These are phyloP conservation scores for Corythoichthys intestinalis DNA, from an alignment of 2,113 vertebrate genomes.

Conservation along the genomic window DNA sequence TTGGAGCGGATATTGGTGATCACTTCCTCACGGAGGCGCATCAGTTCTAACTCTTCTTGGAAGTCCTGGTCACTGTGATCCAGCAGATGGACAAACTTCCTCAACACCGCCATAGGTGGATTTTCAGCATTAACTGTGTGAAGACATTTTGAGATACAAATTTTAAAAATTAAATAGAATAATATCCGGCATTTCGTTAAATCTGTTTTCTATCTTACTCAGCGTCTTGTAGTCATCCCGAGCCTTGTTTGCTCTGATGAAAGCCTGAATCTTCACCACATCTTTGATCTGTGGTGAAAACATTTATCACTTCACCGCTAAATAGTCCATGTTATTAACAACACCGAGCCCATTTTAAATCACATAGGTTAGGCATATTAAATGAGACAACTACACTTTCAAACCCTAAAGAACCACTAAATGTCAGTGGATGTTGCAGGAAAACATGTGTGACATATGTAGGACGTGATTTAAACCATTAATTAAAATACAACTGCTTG, in stretches of 20 bases:
- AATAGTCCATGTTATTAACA: slow-evolving; percentile 9
- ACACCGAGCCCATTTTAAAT: slow-evolving; percentile 9
- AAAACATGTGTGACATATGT: not conserved
- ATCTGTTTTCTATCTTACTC: slow-evolving; percentile 76
- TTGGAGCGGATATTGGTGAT: slow-evolving; percentile 95
- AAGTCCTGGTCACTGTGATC: slow-evolving; percentile 99
- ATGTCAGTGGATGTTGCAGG: slow-evolving; percentile 15
- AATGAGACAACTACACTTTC: slow-evolving; percentile 15
- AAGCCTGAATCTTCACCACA: slow-evolving; percentile 95
- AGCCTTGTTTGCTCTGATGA: slow-evolving; percentile 97
- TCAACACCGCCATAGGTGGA: slow-evolving; percentile 91
- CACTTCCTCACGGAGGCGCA: slow-evolving; percentile 92
- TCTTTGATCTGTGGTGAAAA: slow-evolving; percentile 80
- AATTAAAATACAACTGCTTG: slow-evolving; percentile 12
- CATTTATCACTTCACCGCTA: slow-evolving; percentile 23
- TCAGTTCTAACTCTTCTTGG: slow-evolving; percentile 94
- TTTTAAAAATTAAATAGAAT: not conserved
- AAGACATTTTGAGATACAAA: not conserved
- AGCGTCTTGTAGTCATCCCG: slow-evolving; percentile 98
- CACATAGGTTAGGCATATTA: slow-evolving; percentile 22
- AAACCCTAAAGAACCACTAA: slow-evolving; percentile 7
- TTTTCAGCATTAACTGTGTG: slow-evolving; percentile 79
- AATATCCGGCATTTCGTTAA: not conserved
- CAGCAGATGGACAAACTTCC: slow-evolving; percentile 95
- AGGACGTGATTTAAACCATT: slow-evolving; percentile 22